Conservation (phyloP, 1,140 invertebrate species). For the Caerostris darwini region DNA sequence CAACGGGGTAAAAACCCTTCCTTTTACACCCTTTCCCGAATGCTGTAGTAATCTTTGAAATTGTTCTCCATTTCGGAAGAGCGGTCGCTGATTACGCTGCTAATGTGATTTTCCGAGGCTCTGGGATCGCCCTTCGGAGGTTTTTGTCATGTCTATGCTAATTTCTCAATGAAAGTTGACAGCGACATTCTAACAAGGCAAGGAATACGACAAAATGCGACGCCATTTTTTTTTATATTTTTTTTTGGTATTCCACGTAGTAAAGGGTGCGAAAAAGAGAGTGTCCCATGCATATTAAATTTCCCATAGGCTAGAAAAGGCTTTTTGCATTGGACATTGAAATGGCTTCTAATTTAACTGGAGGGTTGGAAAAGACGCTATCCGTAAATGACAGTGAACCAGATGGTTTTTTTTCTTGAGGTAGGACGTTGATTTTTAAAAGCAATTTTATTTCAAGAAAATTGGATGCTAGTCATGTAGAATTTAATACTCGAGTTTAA, state of each 20-base stretch:
- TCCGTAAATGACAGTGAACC: conserved; percentile 26
- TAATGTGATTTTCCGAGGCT: conserved; percentile 47
- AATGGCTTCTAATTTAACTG: conserved; percentile 37
- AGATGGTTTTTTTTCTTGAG: no score
- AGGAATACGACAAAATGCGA: background rate
- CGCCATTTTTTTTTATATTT: background rate
- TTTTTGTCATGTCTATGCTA: conserved; percentile 72
- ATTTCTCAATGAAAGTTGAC: conserved; percentile 62
- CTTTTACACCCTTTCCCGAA: no score
- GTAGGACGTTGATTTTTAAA: background rate
- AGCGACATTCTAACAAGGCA: background rate
- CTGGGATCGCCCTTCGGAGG: background rate
- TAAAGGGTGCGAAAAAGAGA: background rate
- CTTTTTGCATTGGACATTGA: background rate
- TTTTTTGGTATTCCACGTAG: background rate
- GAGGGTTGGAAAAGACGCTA: background rate
- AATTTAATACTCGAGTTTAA: background rate
- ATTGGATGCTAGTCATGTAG: background rate
- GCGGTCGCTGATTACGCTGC: conserved; percentile 39
- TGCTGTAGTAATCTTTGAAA: background rate
- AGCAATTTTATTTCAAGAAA: background rate
- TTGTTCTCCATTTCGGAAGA: background rate
- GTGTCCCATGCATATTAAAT: conserved; percentile 61
- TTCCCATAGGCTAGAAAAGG: conserved; percentile 25
- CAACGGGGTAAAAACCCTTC: no score